Conservation (phyloP, 1,140 invertebrate species). For the Zaprionus tsacasi region DNA sequence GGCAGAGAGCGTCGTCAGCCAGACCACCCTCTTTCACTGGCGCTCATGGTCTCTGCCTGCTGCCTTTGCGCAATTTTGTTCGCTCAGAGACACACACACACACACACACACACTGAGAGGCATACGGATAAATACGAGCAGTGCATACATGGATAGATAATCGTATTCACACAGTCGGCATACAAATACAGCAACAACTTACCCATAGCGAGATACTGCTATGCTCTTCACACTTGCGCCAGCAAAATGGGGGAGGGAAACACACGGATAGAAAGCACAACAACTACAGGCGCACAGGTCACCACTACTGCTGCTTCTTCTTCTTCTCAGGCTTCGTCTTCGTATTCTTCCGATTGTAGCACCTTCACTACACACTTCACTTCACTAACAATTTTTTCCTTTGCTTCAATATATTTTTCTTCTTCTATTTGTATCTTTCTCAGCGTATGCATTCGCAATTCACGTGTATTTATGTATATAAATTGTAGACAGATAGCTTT, state of each 20-base stretch:
- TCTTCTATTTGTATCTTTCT: constrained; percentile 78
- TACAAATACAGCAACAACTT: constrained; percentile 68
- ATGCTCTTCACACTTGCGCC: constrained; percentile 74
- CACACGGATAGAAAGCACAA: constrained; percentile 69
- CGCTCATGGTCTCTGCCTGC: constrained; percentile 32
- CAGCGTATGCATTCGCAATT: constrained; percentile 71
- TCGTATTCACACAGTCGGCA: constrained; percentile 55
- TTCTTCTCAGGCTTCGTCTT: constrained; percentile 61
- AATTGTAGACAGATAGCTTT: constrained; percentile 23
- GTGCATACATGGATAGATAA: constrained; percentile 23
- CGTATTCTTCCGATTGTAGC: constrained; percentile 41
- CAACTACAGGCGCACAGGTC: constrained; percentile 77
- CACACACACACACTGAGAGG: constrained; percentile 21
- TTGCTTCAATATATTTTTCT: constrained; percentile 74
- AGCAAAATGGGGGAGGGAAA: constrained; percentile 76
- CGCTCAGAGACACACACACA: constrained; percentile 49
- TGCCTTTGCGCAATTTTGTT: constrained; percentile 65
- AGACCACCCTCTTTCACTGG: constrained; percentile 68
- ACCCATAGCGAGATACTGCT: constrained; percentile 76
- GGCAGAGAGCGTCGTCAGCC: constrained; percentile 3
- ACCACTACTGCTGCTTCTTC: constrained; percentile 58
- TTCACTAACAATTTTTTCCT: constrained; percentile 70
- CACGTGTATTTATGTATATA: constrained; percentile 51
- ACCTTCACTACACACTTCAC: constrained; percentile 28
- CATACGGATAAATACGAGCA: constrained; percentile 11